Base-by-base conservation (phyloP, 2,797 vertebrate species). In the Toxotes lorentzi region DNA sequence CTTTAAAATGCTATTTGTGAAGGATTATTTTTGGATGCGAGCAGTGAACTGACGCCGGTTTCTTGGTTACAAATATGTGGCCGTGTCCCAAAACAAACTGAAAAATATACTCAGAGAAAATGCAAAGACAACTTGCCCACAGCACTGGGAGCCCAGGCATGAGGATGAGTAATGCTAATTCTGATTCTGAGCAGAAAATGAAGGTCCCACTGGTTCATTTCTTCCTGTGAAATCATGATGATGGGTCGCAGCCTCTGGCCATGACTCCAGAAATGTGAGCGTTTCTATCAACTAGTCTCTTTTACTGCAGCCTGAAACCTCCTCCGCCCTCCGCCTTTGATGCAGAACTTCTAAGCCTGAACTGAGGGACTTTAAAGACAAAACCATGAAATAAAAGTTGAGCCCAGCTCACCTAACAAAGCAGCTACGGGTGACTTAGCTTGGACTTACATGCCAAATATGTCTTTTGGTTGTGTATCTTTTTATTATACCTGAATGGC, bases 11-110 rank as follows among this genome's bases (percentile, higher is more conserved):
- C 35, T 50, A 19, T 27, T 72, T 24, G 59, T 41, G 56, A 40
- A 21, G 27, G 78, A 75, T 71, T 89, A 84, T 88, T 87, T 90
- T 79, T 56, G 82, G 84, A 85, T 11, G 13, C 7, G 17, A 58
- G 72, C 41, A 2, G 59, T 21, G 40, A 70, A 68, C 24, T 35
- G 38, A 51, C 4, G 35, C 38, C 58, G 35, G 6, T 77, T 64
- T 48, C 70, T 70, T 71, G 48, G 70, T 67, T 53, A 67, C 45
- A 70, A 72, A 70, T 61, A 40, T 65, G 43, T 27, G 19, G 27
- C 65, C 24, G 16, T 34, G 35, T 32, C 21, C 47, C 43, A 72
- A 78, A 75, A 80, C 47, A 51, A 76, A 78, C 56, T 12, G 32
- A 50, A 72, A 82, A 76, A 76, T 50, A 23, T 43, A 47, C 41